Evolutionary conservation across 2,113 vertebrate genomes (phyloP).

Genomic region (Emydocephalus ijimae): DNA sequence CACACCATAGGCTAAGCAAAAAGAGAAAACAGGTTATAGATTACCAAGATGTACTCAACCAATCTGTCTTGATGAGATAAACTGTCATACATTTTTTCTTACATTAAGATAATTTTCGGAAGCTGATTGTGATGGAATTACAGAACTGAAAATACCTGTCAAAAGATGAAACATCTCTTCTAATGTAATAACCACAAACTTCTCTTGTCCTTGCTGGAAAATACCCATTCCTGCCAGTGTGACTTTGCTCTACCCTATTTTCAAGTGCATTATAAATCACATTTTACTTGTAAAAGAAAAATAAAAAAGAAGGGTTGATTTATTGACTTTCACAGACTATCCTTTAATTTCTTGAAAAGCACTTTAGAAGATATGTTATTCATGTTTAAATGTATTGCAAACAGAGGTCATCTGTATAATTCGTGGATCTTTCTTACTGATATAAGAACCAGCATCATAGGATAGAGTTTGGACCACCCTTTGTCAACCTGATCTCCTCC

Average conservation of each 20-base stretch:
- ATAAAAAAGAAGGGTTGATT: not conserved
- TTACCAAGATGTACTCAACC: not conserved
- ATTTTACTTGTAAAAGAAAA: not conserved
- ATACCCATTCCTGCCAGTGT: not conserved
- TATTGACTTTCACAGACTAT: not conserved
- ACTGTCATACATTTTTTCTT: not conserved
- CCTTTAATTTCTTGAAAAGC: slow-evolving; percentile 7
- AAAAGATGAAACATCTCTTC: not conserved
- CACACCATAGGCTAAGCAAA: not conserved
- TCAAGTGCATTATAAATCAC: not conserved
- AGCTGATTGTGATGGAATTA: not conserved
- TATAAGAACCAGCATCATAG: not conserved
- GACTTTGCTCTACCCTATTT: not conserved
- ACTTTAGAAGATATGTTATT: not conserved
- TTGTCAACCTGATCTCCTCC: not conserved
- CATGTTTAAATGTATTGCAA: not conserved
- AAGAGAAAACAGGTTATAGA: not conserved
- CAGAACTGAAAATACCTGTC: not conserved
- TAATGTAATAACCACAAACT: not conserved
- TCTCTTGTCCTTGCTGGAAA: not conserved
- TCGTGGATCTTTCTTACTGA: not conserved
- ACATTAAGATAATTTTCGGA: not conserved
- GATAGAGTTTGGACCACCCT: not conserved
- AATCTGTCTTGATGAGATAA: not conserved
- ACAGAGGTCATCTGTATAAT: not conserved